Base-by-base conservation (phyloP, 2,797 vertebrate genomes). In the Holocentrus rufus region DNA sequence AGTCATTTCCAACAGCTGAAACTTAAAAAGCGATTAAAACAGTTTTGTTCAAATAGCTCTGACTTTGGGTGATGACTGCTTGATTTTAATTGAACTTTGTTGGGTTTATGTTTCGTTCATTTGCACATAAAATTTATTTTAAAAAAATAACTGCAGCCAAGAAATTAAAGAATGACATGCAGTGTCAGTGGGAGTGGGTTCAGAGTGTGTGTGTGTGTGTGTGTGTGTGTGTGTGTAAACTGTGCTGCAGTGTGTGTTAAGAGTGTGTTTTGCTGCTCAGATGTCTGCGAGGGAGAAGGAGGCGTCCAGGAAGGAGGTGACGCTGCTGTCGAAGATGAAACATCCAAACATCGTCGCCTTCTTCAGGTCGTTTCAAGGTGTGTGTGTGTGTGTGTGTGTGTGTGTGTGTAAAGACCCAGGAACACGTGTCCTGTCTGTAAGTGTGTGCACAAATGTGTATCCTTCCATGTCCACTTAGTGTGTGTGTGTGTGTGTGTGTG, bases 341-440 rank as follows among this genome's bases (percentile, higher is more conserved):
- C 96, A 99, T 63, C 93, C 95, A 1, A 97, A 98, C 89, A 95
- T 98, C 7, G 96, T 98, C 14, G 66, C 92, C 11, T 98, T 98
- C 91, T 93, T 95, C 71, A 57, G 74, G 13, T 95, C 96, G 1
- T 93, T 97, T 82, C 89, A 95, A 91, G 97, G 97, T 98, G 78
- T 84, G 82, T 74, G 30, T 56, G 18, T 25, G 68, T 72, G 61
- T 57, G 22, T 2, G 3, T 54, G 31, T 56, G 23, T 14, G 7
- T n/a, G n/a, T n/a, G n/a, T n/a, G n/a, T n/a, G n/a, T n/a, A n/a
- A n/a, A n/a, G 7, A 20, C 31, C 15, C 46, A 11, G 15, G 17
- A 22, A 20, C 15, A 3, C 22, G 15, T 20, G 2, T 31, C 9
- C 55, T 10, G 65, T 27, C 25, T n/a, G 39, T 67, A 52, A 50